Evolutionary conservation across 2,797 vertebrate species (phyloP).

Genomic region (Peromyscus nudipes): DNA sequence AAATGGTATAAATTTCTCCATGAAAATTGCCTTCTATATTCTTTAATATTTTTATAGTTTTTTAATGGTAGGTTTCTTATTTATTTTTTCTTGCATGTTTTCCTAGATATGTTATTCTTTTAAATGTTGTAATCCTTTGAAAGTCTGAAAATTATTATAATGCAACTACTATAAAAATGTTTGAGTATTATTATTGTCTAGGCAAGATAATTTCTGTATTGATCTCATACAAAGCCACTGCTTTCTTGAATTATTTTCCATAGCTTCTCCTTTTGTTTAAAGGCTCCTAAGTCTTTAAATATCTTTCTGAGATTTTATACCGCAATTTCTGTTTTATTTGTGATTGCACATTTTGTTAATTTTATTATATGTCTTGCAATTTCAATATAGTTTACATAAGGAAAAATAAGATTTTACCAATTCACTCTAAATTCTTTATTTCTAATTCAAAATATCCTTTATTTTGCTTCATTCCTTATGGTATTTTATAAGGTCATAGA

Average conservation of each 20-base stretch:
- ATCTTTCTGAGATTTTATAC: not conserved
- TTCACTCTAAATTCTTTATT: not conserved
- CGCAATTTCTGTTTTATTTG: not conserved
- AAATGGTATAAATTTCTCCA: not conserved
- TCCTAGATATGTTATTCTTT: not conserved
- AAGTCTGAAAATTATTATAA: not conserved
- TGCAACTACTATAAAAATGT: not conserved
- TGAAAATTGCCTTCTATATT: not conserved
- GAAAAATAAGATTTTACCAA: not conserved
- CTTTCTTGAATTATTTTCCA: not conserved
- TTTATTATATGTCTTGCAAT: not conserved
- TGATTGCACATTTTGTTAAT: not conserved
- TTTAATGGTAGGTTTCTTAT: not conserved
- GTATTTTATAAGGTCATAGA: not conserved
- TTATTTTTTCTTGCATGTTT: not conserved
- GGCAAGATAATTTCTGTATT: not conserved
- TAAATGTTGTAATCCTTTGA: not conserved
- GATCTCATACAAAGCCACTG: not conserved
- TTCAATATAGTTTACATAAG: not conserved
- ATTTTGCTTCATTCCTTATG: not conserved
- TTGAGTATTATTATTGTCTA: not conserved
- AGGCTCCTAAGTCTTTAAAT: not conserved
- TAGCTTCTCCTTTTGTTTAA: not conserved
- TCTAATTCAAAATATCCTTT: not conserved
- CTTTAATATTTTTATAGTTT: not conserved